Percentiles rank a stretch among this genome's conserved stretches.
These are phyloP conservation scores for Epizoanthus rinbou DNA, from an alignment of 92 coral and sea anemone genomes.

Conservation along the genomic window DNA sequence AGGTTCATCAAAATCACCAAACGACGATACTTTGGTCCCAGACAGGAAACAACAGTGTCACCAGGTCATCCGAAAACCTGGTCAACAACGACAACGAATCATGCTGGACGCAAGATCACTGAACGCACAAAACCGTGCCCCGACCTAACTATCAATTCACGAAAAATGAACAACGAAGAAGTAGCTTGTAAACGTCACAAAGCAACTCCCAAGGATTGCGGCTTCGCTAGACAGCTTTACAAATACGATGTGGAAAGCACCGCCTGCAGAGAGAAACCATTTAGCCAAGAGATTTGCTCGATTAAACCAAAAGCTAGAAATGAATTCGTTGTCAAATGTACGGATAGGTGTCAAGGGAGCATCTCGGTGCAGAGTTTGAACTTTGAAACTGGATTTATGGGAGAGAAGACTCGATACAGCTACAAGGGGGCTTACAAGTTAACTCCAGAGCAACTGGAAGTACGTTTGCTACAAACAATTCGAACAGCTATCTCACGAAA, in stretches of 20 bases:
- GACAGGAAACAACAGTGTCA: neutral
- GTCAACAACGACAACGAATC: neutral
- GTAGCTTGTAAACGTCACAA: neutral
- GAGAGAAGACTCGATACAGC: neutral
- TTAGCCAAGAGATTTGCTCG: conserved; percentile 1
- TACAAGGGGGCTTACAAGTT: neutral
- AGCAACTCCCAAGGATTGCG: conserved; percentile 1
- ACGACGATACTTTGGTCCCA: neutral
- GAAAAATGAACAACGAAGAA: neutral
- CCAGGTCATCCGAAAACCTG: neutral
- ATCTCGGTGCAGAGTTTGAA: neutral
- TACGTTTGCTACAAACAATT: neutral
- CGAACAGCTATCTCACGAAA: neutral
- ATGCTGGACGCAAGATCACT: neutral
- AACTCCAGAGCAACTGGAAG: neutral
- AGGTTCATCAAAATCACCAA: neutral
- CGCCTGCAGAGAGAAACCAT: neutral
- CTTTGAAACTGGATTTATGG: conserved; percentile 2
- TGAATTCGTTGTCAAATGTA: conserved; percentile 1
- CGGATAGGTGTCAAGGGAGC: neutral
- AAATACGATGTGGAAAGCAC: conserved; percentile 1
- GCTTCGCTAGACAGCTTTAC: neutral
- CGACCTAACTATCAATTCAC: neutral
- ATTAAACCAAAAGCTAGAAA: neutral
- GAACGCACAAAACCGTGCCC: neutral